phyloP scores from a whole-genome alignment of 30 jellyfish, hydroid and myxozoan species.

The Aurelia sp. region DNA sequence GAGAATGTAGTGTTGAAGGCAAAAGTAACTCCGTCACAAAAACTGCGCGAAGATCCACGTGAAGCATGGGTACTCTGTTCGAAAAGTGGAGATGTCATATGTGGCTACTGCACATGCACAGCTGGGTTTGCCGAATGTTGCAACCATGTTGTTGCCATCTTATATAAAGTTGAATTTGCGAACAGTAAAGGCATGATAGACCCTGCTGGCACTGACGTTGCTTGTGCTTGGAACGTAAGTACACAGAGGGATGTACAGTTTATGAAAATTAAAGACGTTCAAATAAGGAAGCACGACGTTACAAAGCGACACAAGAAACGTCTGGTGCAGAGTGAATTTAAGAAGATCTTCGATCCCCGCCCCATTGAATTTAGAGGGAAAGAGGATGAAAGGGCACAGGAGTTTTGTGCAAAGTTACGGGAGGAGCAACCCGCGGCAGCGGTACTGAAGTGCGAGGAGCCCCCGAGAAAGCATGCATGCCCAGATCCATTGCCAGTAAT shows the following conservation, averaged over 20 bases:
- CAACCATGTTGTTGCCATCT: too few relatives aligned
- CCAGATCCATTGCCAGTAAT: constrained; percentile 10
- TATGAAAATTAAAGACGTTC: not conserved
- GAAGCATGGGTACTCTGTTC: constrained; percentile 8
- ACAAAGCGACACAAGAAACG: constrained; percentile 1
- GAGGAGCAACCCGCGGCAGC: constrained; percentile 9
- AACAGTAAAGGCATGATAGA: constrained; percentile 7
- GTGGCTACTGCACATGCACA: constrained; percentile 39
- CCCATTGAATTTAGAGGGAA: not conserved
- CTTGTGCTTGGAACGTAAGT: constrained; percentile 15
- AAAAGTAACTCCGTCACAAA: constrained; percentile 21
- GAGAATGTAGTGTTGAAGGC: not conserved
- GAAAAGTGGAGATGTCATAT: constrained; percentile 1
- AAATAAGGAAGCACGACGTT: not conserved
- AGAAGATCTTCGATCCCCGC: constrained; percentile 25
- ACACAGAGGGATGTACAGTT: constrained; percentile 3
- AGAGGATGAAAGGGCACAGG: constrained; percentile 5
- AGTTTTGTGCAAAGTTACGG: not conserved
- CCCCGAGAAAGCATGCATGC: not conserved
- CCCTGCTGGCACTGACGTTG: constrained; percentile 39
- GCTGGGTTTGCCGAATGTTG: too few relatives aligned
- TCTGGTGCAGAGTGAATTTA: constrained; percentile 5
- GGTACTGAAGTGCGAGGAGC: constrained; percentile 6
- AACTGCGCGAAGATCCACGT: constrained; percentile 11
- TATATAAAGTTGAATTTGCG: too few relatives aligned